phyloP scores from a whole-genome alignment of 2,797 vertebrate genomes.

The Lerista edwardsae region DNA sequence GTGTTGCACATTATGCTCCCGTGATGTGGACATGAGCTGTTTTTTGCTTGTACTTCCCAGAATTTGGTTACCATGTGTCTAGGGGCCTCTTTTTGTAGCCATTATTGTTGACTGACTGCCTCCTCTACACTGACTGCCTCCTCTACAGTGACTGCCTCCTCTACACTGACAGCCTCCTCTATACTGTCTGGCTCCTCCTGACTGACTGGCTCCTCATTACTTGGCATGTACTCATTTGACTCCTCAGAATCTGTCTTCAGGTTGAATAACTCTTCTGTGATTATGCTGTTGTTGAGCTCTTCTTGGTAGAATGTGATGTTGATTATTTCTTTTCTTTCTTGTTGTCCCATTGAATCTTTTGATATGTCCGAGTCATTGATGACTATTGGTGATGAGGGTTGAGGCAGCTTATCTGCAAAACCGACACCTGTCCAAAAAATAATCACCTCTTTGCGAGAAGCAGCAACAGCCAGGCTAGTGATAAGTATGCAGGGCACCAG shows the following conservation, averaged over 20 bases:
- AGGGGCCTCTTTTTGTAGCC: background rate
- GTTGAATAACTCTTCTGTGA: slow-evolving; percentile 12
- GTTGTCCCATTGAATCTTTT: slow-evolving; percentile 16
- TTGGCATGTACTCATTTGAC: background rate
- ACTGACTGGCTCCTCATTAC: slow-evolving; percentile 15
- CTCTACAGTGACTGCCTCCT: background rate
- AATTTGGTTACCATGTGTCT: background rate
- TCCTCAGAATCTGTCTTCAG: background rate
- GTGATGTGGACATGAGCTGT: background rate
- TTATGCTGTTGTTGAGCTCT: background rate
- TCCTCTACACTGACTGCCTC: background rate
- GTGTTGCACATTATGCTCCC: background rate
- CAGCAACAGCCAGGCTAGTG: slow-evolving; percentile 83
- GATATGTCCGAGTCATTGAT: background rate
- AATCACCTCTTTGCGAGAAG: slow-evolving; percentile 82
- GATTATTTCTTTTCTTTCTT: slow-evolving; percentile 10
- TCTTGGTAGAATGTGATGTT: slow-evolving; percentile 16
- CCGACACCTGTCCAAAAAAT: slow-evolving; percentile 86
- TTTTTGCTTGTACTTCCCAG: background rate
- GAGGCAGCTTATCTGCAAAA: slow-evolving; percentile 69
- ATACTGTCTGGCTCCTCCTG: too few relatives aligned
- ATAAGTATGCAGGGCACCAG: slow-evolving; percentile 87
- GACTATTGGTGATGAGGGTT: background rate
- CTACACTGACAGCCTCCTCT: slow-evolving; percentile 4
- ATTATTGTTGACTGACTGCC: background rate